phyloP scores from a whole-genome alignment of 2,888 invertebrate genomes.

The Drosophila ustulata region DNA sequence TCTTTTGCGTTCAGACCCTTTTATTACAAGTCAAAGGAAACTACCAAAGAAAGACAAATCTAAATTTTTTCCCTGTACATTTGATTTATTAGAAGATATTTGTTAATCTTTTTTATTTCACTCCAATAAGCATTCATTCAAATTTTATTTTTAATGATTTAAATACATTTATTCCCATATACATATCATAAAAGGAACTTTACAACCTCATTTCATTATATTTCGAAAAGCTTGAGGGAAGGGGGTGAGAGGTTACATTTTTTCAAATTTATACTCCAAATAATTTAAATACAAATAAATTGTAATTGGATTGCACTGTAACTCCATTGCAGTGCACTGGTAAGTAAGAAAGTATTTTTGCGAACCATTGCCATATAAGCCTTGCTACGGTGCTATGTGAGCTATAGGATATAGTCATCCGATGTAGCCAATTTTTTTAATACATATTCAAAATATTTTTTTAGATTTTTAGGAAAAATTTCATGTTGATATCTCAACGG shows the following conservation, averaged over 20 bases:
- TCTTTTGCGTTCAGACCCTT: too few species aligned
- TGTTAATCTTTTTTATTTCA: not conserved
- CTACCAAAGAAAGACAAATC: too few species aligned
- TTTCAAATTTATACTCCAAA: not conserved
- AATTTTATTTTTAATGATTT: too few species aligned
- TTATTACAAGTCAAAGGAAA: too few species aligned
- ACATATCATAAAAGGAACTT: too few species aligned
- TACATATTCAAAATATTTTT: not conserved
- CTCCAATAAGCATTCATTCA: too few species aligned
- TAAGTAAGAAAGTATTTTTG: constrained; percentile 16
- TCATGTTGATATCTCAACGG: too few species aligned
- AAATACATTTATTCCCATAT: too few species aligned
- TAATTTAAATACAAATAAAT: not conserved
- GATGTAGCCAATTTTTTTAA: not conserved
- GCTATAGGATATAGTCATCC: not conserved
- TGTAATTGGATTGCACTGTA: constrained; percentile 3
- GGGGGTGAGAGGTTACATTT: not conserved
- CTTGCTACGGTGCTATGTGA: not conserved
- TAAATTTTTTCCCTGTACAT: too few species aligned
- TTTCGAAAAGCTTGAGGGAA: too few species aligned
- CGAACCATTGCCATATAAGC: constrained; percentile 2
- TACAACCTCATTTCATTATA: too few species aligned
- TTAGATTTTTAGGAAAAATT: not conserved
- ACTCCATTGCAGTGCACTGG: not conserved
- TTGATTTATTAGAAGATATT: too few species aligned